phyloP scores from a whole-genome alignment of 2,797 vertebrate genomes.

The Anguilla obscura region DNA sequence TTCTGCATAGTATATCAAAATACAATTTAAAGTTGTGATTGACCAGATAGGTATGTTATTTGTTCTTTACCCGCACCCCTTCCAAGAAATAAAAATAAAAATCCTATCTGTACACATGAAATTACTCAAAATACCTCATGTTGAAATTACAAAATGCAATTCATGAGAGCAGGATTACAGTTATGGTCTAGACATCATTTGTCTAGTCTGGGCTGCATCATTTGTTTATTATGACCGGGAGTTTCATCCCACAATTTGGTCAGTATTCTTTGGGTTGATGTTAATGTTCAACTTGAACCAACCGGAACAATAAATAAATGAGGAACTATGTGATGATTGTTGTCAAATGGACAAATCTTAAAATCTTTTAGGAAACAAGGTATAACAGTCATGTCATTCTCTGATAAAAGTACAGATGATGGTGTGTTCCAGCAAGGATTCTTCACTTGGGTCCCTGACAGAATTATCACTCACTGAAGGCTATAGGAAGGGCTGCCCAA shows the following conservation, averaged over 20 bases:
- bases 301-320: neutral
- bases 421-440: neutral
- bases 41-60: too few relatives aligned
- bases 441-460: neutral
- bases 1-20: too few relatives aligned
- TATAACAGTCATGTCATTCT: neutral
- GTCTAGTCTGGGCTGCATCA: too few relatives aligned
- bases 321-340: neutral
- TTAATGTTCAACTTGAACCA: neutral
- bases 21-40: too few relatives aligned
- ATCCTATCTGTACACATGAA: too few relatives aligned
- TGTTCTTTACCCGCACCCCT: too few relatives aligned
- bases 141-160: too few relatives aligned
- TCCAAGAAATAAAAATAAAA: too few relatives aligned
- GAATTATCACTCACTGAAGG: neutral
- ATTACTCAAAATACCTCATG: too few relatives aligned
- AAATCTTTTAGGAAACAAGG: neutral
- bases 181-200: too few relatives aligned
- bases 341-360: neutral
- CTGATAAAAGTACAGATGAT: neutral
- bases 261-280: neutral
- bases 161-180: too few relatives aligned
- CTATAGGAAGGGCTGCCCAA: neutral
- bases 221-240: too few relatives aligned
- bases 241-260: neutral